These are phyloP conservation scores for Hippopotamyrus pictus DNA, from an alignment of 2,797 vertebrate genomes.

Conservation along the genomic window DNA sequence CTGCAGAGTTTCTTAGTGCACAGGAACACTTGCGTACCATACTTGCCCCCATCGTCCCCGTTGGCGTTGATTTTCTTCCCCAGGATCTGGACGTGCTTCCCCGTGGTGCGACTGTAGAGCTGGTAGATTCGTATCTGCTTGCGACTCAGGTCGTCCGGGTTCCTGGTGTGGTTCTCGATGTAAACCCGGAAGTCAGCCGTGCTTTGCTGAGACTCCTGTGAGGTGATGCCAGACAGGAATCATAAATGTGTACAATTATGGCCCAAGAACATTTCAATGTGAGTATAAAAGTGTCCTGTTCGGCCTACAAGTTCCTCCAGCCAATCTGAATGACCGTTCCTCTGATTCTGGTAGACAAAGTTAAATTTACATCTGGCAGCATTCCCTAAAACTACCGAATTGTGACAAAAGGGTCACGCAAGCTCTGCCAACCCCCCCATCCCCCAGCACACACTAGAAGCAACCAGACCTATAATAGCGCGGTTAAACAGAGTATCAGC, in stretches of 20 bases:
- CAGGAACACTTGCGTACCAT: slow-evolving; percentile 68
- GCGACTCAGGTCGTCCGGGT: slow-evolving; percentile 67
- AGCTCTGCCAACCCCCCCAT: slow-evolving; percentile 59
- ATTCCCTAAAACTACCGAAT: slow-evolving; percentile 40
- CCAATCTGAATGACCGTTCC: not conserved
- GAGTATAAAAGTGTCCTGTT: not conserved
- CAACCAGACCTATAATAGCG: slow-evolving; percentile 66
- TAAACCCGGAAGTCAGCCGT: slow-evolving; percentile 69
- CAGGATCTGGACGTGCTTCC: slow-evolving; percentile 68
- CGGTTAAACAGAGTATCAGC: slow-evolving; percentile 74
- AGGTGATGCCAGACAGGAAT: not conserved
- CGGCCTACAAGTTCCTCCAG: not conserved
- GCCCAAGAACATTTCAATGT: not conserved
- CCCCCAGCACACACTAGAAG: slow-evolving; percentile 66
- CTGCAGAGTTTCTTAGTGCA: slow-evolving; percentile 26
- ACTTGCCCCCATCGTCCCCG: slow-evolving; percentile 75
- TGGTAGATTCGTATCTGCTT: slow-evolving; percentile 73
- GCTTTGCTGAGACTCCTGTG: slow-evolving; percentile 69
- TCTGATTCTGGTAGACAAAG: not conserved
- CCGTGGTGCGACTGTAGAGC: slow-evolving; percentile 72
- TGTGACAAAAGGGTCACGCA: slow-evolving; percentile 59
- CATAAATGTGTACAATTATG: not conserved
- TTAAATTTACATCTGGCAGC: slow-evolving; percentile 4
- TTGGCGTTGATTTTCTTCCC: slow-evolving; percentile 72
- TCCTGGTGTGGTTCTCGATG: slow-evolving; percentile 71